These are phyloP conservation scores for Clanis bilineata DNA, from an alignment of 2,888 invertebrate genomes.

Conservation along the genomic window DNA sequence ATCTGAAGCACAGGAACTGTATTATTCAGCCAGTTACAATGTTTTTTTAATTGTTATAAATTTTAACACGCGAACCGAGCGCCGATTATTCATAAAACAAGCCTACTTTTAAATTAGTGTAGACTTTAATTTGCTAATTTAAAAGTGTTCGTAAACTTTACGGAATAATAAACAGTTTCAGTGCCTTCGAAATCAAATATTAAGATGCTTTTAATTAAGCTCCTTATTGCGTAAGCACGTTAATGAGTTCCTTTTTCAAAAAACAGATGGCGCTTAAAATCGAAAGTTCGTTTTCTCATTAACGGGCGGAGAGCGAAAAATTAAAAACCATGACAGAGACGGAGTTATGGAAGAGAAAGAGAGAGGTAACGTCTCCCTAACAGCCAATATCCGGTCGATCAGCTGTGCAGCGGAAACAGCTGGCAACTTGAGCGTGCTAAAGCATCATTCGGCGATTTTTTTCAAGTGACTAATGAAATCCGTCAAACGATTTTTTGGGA, in stretches of 20 bases:
- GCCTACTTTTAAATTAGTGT: constrained; percentile 29
- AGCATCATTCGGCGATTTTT: constrained; percentile 62
- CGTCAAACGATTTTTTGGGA: constrained; percentile 48
- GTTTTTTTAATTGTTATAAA: constrained; percentile 47
- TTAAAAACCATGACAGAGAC: constrained; percentile 54
- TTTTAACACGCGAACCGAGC: constrained; percentile 58
- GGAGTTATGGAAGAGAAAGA: constrained; percentile 43
- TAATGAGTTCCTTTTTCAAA: constrained; percentile 23
- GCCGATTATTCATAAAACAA: constrained; percentile 48
- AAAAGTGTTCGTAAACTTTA: not conserved
- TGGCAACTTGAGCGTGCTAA: constrained; percentile 61
- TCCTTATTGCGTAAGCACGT: not conserved
- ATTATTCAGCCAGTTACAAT: constrained; percentile 45
- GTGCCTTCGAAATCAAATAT: not conserved
- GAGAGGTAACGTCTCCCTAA: constrained; percentile 53
- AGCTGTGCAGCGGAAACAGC: constrained; percentile 79
- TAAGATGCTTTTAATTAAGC: not conserved
- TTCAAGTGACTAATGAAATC: constrained; percentile 57
- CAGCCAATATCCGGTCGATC: constrained; percentile 80
- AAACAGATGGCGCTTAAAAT: constrained; percentile 25
- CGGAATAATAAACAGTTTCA: not conserved
- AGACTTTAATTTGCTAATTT: constrained; percentile 28
- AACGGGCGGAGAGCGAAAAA: constrained; percentile 56
- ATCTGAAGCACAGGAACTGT: constrained; percentile 43
- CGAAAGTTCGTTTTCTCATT: constrained; percentile 52